Evolutionary conservation across 1,140 invertebrate genomes (phyloP), one percentile per base, ranked within the genome.

Genomic region (Mylabris phalerata): DNA sequence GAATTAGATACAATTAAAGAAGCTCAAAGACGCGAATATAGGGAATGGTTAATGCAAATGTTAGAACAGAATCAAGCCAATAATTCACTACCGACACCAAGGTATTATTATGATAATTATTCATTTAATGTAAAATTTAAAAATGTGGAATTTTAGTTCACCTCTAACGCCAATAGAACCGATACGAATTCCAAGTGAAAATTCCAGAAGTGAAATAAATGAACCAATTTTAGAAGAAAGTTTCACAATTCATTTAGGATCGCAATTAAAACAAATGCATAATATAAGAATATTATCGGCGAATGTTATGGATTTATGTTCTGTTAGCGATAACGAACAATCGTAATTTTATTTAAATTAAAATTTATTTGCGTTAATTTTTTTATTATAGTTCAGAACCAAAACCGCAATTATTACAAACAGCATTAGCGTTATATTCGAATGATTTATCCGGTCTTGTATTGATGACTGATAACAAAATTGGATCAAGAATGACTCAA

Each of bases 241-340:
- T 77, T 98, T 98, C 72, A 98, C 94, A 10, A 97, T 98, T 67
- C 93, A 98, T 78, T 78, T 98, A 55, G 95, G 95, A 57, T 93
- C 94, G 2, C 96, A 99, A 77, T 83, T 98, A 76, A 99, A 99
- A 77, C 93, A 97, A 70, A 98, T 95, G 80, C 95, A 99, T 75
- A 99, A 99, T 77, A 88, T 98, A 62, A 80, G 95, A 49, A 86
- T 99, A 52, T 77, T 98, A 5, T 89, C 90, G 60, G 87, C 87
- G 9, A 86, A 95, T 76, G 82, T 90, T 27, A 80, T 96, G 62
- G 90, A 96, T 69, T 82, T 98, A 59, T 95, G 93, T 73, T 79
- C 82, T 43, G 76, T 81, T 9, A 79, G 80, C 61, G 78, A 80
- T 57, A 77, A 76, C 41, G 80, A 84, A 63, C 77, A 80, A 72